These are phyloP conservation scores for Brachycybe producta DNA, from an alignment of 2,888 invertebrate species.

Conservation along the genomic window DNA sequence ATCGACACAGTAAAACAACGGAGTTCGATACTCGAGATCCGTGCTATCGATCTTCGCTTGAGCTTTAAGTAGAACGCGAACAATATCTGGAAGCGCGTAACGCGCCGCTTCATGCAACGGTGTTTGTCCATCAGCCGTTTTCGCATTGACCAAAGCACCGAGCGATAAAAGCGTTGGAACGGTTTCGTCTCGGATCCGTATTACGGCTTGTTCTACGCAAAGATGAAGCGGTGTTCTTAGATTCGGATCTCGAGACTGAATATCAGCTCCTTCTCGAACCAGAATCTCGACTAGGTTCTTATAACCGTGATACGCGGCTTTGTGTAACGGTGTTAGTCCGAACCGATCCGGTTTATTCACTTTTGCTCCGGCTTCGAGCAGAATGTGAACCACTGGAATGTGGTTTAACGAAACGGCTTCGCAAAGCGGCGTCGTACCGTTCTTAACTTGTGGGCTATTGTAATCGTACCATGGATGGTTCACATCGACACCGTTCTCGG, in stretches of 20 bases:
- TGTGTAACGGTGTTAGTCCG: conserved; percentile 34
- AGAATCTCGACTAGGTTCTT: conserved; percentile 16
- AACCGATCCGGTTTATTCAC: conserved; percentile 32
- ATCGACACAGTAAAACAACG: conserved; percentile 2
- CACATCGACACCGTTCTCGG: conserved; percentile 32
- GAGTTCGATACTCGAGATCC: background rate
- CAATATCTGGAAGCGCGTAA: conserved; percentile 23
- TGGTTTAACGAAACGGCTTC: conserved; percentile 37
- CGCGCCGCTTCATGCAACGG: conserved; percentile 24
- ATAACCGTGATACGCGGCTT: conserved; percentile 31
- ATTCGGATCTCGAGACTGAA: conserved; percentile 32
- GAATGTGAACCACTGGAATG: conserved; percentile 33
- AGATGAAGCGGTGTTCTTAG: conserved; percentile 35
- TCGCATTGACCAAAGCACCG: conserved; percentile 21
- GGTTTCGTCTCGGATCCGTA: conserved; percentile 27
- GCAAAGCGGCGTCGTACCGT: conserved; percentile 36
- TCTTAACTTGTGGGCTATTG: conserved; percentile 35
- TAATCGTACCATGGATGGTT: conserved; percentile 36
- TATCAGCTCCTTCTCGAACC: conserved; percentile 28
- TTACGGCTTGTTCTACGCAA: conserved; percentile 36
- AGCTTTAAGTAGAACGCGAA: conserved; percentile 21
- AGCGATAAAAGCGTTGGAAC: conserved; percentile 21
- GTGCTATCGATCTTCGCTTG: conserved; percentile 2
- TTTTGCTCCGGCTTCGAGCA: conserved; percentile 31
- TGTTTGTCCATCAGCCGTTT: conserved; percentile 22